Base-by-base conservation (phyloP, 2,113 vertebrate genomes). In the Empidonax alnorum region DNA sequence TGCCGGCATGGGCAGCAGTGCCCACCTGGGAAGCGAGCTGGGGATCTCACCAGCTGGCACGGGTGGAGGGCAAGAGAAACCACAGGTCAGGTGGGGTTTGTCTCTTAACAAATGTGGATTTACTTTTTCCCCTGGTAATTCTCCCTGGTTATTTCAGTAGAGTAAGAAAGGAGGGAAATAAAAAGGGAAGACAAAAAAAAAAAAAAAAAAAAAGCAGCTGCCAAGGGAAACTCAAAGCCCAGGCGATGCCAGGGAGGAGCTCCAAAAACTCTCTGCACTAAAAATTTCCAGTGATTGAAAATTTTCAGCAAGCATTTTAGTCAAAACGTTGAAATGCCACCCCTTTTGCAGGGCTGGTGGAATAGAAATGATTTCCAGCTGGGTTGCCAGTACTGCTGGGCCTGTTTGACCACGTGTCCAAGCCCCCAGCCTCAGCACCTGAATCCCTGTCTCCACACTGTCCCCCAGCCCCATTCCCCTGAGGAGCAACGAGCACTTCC, bases 211-310 rank as follows among this genome's bases (percentile, higher is more conserved):
- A 42, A 50, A 27, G 12, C 53, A 41, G 49, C 0, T 2, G 56
- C 53, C 1, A 7, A 75, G 47, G 44, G 66, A 92, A 84, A 86
- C 33, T 90, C 8, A 0, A 74, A 90, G 35, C 7, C 44, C 2
- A 0, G 35, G 61, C 2, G 0, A 39, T 25, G 80, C 71, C 67
- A 86, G 91, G 91, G 89, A 95, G 73, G 73, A 84, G 66, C 77
- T 94, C 84, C 76, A 84, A 78, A 74, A 81, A n/a, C 30, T 58
- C 49, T 39, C 50, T 49, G 66, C 69, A 23, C 91, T 96, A 91
- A 95, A 89, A 92, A 28, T 96, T 94, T 96, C 95, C 94, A 94
- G 84, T 4, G n/a, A 72, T 53, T n/a, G 66, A 77, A 89, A 83
- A 72, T 20, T 75, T 75, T 97, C 76, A 2, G 80, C 69, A 84